A percentile compares a stretch with the other conserved stretches of the same genome.
phyloP scores from a whole-genome alignment of 2,113 vertebrate genomes.

The Oryctolagus cuniculus region mOryCun1.1 NC_091450.1:26400501-26401000 shows the following conservation, averaged over 20 bases:
- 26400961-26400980: not conserved
- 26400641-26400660: constrained; percentile 25
- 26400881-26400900: not conserved
- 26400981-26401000: not conserved
- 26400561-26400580: constrained; percentile 26
- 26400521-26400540: constrained; percentile 53
- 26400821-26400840: not conserved
- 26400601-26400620: not conserved
- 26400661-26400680: constrained; percentile 23
- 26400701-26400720: not conserved
- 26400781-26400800: fast-evolving
- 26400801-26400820: not conserved
- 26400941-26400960: not conserved
- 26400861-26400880: not conserved
- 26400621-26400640: constrained; percentile 44
- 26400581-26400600: constrained; percentile 62
- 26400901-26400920: not conserved
- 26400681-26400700: not conserved
- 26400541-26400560: constrained; percentile 71
- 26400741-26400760: not conserved
- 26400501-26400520: constrained; percentile 67
- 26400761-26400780: not conserved
- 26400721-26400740: not conserved
- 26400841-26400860: constrained; percentile 41
- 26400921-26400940: not conserved